phyloP scores from a whole-genome alignment of 2,888 invertebrate genomes.

The Conchocele bisecta region DNA sequence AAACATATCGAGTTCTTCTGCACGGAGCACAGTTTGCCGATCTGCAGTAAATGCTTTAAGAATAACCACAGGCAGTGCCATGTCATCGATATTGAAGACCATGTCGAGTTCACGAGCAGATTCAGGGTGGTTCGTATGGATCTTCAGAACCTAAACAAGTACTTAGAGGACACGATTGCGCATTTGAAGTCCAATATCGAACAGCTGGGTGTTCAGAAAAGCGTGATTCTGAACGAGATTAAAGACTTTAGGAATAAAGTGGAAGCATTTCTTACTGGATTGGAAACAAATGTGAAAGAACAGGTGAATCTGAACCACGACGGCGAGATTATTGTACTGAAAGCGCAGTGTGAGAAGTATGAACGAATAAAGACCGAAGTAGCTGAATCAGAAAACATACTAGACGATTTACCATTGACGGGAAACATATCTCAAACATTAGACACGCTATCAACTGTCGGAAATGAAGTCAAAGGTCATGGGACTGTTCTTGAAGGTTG shows the following conservation, averaged over 20 bases:
- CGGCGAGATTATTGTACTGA: constrained; percentile 45
- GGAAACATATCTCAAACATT: constrained; percentile 35
- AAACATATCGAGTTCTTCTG: constrained; percentile 57
- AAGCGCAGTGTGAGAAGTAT: constrained; percentile 56
- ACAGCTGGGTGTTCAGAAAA: constrained; percentile 36
- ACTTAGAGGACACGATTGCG: constrained; percentile 43
- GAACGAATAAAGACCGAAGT: constrained; percentile 52
- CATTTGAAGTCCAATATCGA: constrained; percentile 54
- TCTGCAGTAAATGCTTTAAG: constrained; percentile 60
- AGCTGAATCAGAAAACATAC: constrained; percentile 33
- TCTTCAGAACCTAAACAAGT: constrained; percentile 42
- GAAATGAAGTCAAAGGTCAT: constrained; percentile 53
- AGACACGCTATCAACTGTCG: constrained; percentile 35
- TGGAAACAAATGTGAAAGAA: constrained; percentile 51
- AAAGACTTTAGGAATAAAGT: constrained; percentile 53
- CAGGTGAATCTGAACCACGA: constrained; percentile 53
- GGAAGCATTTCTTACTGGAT: constrained; percentile 43
- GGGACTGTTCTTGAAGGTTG: constrained; percentile 40
- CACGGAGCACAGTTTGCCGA: constrained; percentile 39
- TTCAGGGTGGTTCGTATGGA: constrained; percentile 40
- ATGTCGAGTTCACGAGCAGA: constrained; percentile 47
- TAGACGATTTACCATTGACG: constrained; percentile 37
- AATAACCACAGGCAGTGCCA: constrained; percentile 54
- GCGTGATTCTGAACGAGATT: constrained; percentile 42
- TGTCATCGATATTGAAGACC: constrained; percentile 53